Base-by-base conservation (phyloP, 2,797 vertebrate genomes). In the Triplophysa yarkandensis region DNA sequence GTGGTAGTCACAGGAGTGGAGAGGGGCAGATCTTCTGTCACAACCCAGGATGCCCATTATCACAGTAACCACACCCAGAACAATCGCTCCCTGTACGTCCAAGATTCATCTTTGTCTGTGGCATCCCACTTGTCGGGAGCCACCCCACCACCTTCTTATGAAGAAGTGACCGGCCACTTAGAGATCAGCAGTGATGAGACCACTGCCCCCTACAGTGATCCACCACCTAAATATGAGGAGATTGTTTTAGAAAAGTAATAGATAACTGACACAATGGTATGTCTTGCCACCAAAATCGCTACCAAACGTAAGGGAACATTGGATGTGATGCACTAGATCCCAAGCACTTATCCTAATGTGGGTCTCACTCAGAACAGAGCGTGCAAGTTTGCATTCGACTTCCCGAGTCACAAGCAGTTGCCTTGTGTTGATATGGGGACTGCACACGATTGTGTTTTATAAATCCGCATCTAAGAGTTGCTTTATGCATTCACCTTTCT, bases 151-250 rank as follows among this genome's bases (percentile, higher is more conserved):
- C 95, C 95, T 0, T 95, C 94, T 44, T 96, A 95, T 0, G 95
- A 96, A 77, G 95, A 96, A 83, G 94, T 95, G 82, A 95, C 94
- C 0, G 93, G 93, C 4, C 94, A 94, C 48, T 87, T 89, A 0
- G 93, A 94, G 77, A 94, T 91, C 85, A 91, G 92, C 8, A 86
- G 91, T 0, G 94, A 96, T 55, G 94, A 95, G 82, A 90, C 86
- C 52, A 87, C 89, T 0, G 21, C 88, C 44, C 91, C 92, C 52
- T 95, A 94, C 83, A 93, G 77, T 0, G 94, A 95, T 57, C 93
- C 93, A 0, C 94, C 95, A 0, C 94, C 94, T 19, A 94, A 94
- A 81, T 96, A 96, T 0, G 94, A 96, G 71, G 95, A 96, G 85
- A 95, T 96, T 3, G 88, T 95, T 79, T 91, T 88, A 0, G 84